phyloP scores from a whole-genome alignment of 2,113 vertebrate species.

The human (Homo sapiens) region DNA sequence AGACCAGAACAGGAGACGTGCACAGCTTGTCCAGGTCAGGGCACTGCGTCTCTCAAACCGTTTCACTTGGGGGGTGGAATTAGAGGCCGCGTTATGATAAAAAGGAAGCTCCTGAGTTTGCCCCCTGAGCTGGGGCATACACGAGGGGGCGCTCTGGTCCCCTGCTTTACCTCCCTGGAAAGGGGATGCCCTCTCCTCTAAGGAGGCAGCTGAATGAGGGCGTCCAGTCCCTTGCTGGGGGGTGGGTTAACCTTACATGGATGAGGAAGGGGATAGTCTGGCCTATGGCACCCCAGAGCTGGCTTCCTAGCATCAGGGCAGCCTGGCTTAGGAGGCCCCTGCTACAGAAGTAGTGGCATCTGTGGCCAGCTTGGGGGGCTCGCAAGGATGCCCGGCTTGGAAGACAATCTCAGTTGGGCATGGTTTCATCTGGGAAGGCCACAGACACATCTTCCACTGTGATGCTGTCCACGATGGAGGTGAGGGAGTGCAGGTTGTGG shows the following conservation, averaged over 20 bases:
- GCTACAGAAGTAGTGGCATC: neutral
- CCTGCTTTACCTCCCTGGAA: conserved; percentile 47
- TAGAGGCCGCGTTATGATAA: neutral
- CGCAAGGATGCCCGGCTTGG: neutral
- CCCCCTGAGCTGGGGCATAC: conserved; percentile 41
- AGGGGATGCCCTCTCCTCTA: neutral
- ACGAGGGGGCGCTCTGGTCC: conserved; percentile 40
- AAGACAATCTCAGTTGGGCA: conserved; percentile 80
- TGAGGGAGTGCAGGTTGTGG: conserved; percentile 92
- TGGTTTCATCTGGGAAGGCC: conserved; percentile 85
- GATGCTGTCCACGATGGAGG: conserved; percentile 96
- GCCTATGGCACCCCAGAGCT: neutral
- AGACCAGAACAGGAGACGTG: neutral
- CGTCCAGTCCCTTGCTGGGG: neutral
- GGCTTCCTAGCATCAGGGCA: neutral
- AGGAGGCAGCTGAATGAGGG: neutral
- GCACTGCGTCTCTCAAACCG: neutral
- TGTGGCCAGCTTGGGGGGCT: conserved; percentile 19
- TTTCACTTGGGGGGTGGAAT: neutral
- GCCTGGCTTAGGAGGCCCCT: neutral
- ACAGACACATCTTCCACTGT: conserved; percentile 86
- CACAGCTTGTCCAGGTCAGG: neutral
- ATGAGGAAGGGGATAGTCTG: conserved; percentile 24
- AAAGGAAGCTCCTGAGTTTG: conserved; percentile 64
- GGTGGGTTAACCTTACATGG: neutral